A percentile compares a stretch with the other conserved stretches of the same genome.
These are phyloP conservation scores for Toxotes jaculatrix DNA, from an alignment of 2,113 vertebrate species.

Conservation along the genomic window DNA sequence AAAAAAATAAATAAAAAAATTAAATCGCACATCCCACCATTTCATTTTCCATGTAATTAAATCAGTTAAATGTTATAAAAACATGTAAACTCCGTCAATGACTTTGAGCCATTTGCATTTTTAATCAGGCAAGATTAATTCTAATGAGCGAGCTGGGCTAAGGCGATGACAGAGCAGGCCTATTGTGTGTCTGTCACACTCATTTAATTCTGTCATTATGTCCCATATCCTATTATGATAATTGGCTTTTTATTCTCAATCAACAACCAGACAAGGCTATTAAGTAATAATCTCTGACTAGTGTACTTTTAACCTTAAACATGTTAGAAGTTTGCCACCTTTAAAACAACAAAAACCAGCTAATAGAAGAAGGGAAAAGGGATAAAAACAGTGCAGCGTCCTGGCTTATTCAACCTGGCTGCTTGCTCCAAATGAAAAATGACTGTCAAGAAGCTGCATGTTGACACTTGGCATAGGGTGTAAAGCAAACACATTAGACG, in stretches of 20 bases:
- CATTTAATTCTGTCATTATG: slow-evolving; percentile 82
- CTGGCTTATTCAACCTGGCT: slow-evolving; percentile 38
- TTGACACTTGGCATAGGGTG: slow-evolving; percentile 70
- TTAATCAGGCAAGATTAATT: slow-evolving; percentile 85
- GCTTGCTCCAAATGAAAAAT: slow-evolving; percentile 66
- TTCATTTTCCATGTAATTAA: slow-evolving; percentile 87
- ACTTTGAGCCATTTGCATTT: slow-evolving; percentile 85
- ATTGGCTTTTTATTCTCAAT: slow-evolving; percentile 82
- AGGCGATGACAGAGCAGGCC: slow-evolving; percentile 77
- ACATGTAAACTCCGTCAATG: slow-evolving; percentile 84
- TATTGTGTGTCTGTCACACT: slow-evolving; percentile 82
- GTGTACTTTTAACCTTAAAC: slow-evolving; percentile 75
- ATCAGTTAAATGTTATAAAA: slow-evolving; percentile 84
- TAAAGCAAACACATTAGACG: slow-evolving; percentile 75
- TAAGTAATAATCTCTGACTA: slow-evolving; percentile 80
- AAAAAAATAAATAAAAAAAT: slow-evolving; percentile 43
- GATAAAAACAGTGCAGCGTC: slow-evolving; percentile 1
- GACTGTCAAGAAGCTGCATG: slow-evolving; percentile 67
- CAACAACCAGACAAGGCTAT: slow-evolving; percentile 80
- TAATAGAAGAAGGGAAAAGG: slow-evolving; percentile 31
- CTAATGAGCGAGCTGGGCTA: slow-evolving; percentile 80
- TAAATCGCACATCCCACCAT: slow-evolving; percentile 69
- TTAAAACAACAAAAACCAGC: slow-evolving; percentile 20
- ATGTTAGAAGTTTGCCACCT: slow-evolving; percentile 54
- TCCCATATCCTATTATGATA: slow-evolving; percentile 84